Base-by-base conservation (phyloP, 2,113 vertebrate species). In the Hemiprocne comata region DNA sequence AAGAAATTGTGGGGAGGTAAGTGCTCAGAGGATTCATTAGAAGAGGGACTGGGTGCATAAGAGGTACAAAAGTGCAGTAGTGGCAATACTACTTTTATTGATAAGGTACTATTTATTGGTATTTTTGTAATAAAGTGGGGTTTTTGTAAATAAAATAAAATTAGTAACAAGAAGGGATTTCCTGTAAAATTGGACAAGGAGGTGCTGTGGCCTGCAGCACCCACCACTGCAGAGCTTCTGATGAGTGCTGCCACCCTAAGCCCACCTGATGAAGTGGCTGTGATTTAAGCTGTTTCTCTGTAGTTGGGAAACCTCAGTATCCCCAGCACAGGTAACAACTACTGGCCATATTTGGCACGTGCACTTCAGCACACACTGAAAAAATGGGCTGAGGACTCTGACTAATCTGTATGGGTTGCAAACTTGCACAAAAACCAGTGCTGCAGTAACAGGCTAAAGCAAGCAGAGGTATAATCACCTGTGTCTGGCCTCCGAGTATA, bases 131-230 rank as follows among this genome's bases (percentile, higher is more conserved):
- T n/a, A n/a, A n/a, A n/a, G n/a, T n/a, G n/a, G n/a, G n/a, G n/a
- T n/a, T n/a, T 85, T 48, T 21, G 10, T 6, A 50, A 50, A 50
- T 24, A 38, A 50, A 28, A 34, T 2, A 64, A 66, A 73, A 73
- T 33, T 28, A 54, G 28, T 34, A 81, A 18, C 13, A 48, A 48
- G 46, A 80, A 90, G 18, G 71, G 55, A 60, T 94, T 92, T 92
- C 88, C 83, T 92, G 83, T 84, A 51, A 81, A 90, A 84, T 84
- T 33, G n/a, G 61, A 72, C 79, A 74, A 86, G 72, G 65, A 69
- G 58, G 44, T 80, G 36, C 90, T 92, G 65, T 17, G 70, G 38
- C 29, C 46, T 53, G 62, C 46, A 72, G 77, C 69, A 34, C 66
- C 50, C 44, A 33, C 15, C 7, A 10, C 61, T 44, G 40, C 44